Conservation (phyloP, 2,113 vertebrate species). For the Barnardius zonarius region DNA sequence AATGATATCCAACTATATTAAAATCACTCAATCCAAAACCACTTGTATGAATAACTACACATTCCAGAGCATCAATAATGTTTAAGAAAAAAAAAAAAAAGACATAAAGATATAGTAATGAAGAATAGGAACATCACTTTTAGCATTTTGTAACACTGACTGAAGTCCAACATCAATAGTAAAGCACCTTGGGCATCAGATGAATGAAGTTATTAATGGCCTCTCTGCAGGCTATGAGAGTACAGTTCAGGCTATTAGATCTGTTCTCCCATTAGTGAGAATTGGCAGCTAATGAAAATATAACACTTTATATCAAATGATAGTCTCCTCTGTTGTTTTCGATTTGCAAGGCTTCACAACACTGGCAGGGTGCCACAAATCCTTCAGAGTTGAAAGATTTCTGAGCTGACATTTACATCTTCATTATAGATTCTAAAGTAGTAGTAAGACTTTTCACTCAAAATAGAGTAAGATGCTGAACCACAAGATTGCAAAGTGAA, state of each 20-base stretch:
- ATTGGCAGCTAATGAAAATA: conserved; percentile 21
- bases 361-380: not conserved
- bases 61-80: not conserved
- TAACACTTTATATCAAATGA: not conserved
- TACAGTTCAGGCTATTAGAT: not conserved
- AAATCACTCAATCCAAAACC: not conserved
- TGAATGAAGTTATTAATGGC: not conserved
- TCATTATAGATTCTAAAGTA: not conserved
- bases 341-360: not conserved
- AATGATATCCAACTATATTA: not conserved
- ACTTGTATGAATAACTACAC: not conserved
- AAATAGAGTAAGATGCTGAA: not conserved
- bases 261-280: not conserved
- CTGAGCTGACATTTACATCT: not conserved
- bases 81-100: not conserved
- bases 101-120: not conserved
- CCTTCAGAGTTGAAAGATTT: not conserved
- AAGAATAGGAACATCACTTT: not conserved
- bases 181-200: not conserved
- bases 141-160: not conserved
- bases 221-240: not conserved
- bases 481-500: not conserved
- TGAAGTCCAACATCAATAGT: not conserved
- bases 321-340: not conserved
- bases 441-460: not conserved